Percentiles rank a stretch among this genome's conserved stretches.
These are phyloP conservation scores for Coracopsis vasa DNA, from an alignment of 2,113 vertebrate species.

Conservation along the genomic window DNA sequence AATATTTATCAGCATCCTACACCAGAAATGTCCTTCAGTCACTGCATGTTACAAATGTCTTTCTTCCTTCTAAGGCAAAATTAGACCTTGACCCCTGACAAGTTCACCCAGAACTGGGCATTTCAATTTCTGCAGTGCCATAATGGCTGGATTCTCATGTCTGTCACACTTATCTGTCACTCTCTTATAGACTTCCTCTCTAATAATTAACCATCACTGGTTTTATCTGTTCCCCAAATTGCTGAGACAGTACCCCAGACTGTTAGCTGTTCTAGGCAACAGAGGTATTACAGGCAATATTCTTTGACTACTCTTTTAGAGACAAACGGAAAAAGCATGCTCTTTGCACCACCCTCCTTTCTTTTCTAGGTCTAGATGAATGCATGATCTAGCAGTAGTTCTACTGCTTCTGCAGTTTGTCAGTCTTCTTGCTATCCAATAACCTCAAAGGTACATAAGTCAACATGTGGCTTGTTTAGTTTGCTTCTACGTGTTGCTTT, in stretches of 20 bases:
- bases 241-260: neutral
- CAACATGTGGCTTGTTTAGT: neutral
- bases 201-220: neutral
- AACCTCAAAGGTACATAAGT: neutral
- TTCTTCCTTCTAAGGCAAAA: neutral
- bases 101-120: neutral
- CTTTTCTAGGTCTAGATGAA: neutral
- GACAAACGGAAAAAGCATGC: neutral
- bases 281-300: neutral
- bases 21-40: neutral
- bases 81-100: neutral
- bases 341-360: neutral
- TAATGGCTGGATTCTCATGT: fast-evolving
- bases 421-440: neutral
- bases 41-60: neutral
- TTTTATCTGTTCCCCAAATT: neutral
- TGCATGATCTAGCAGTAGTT: fast-evolving
- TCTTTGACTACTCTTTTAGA: neutral
- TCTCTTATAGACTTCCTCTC: neutral
- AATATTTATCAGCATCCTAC: neutral
- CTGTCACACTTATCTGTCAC: neutral
- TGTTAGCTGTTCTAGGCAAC: neutral
- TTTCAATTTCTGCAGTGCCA: neutral
- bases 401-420: neutral
- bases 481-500: neutral